Conservation (phyloP, 23 tunicate species). For the Styela clava region DNA sequence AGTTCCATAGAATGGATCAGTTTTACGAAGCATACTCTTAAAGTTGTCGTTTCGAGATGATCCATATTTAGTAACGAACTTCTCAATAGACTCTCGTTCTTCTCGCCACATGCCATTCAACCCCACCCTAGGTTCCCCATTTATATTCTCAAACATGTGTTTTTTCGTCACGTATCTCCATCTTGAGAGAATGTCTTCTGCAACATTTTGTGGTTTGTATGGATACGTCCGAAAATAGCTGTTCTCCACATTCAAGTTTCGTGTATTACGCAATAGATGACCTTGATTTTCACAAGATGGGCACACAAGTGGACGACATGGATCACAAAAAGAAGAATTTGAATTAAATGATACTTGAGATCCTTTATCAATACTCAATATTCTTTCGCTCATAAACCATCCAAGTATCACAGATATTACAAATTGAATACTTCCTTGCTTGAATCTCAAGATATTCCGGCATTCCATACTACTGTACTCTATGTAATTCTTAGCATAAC, state of each 20-base stretch:
- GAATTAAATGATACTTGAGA: neutral
- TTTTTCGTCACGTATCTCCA: conserved; percentile 57
- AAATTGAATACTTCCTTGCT: neutral
- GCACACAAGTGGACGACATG: neutral
- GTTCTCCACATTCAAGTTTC: conserved; percentile 14
- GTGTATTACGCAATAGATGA: neutral
- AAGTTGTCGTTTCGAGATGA: neutral
- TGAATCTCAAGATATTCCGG: neutral
- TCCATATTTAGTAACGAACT: neutral
- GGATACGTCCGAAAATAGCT: conserved; percentile 35
- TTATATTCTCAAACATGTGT: conserved; percentile 66
- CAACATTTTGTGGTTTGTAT: conserved; percentile 46
- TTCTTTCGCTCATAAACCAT: conserved; percentile 1
- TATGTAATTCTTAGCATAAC: no score
- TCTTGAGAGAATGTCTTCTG: conserved; percentile 37
- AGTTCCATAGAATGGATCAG: conserved; percentile 4
- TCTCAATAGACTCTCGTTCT: neutral
- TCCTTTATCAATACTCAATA: neutral
- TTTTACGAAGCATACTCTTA: neutral
- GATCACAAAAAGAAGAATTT: neutral
- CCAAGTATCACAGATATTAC: neutral
- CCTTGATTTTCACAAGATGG: neutral
- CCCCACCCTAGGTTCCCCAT: conserved; percentile 67
- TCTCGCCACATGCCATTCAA: conserved; percentile 19
- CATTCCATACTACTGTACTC: neutral